A percentile compares a stretch with the other conserved stretches of the same genome.
Evolutionary conservation across 1,140 invertebrate species (phyloP).

Genomic region (Lordiphosa mommai): DNA sequence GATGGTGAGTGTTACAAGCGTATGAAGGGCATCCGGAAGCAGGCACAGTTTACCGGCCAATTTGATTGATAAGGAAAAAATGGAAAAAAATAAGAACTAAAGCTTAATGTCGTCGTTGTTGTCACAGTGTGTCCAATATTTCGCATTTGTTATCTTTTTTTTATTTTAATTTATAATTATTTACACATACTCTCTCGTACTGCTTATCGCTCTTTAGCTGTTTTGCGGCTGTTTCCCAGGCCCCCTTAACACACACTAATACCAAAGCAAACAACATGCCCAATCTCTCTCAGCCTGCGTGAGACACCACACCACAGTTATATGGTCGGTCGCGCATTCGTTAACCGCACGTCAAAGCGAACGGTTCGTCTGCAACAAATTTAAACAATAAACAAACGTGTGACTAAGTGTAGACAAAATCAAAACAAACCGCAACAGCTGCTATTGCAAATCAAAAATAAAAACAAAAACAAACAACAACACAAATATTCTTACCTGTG

Average conservation of each 20-base stretch:
- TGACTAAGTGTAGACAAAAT: slow-evolving; percentile 15
- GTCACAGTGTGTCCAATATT: slow-evolving; percentile 14
- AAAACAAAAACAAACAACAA: slow-evolving; percentile 1
- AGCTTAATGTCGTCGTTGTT: slow-evolving; percentile 1
- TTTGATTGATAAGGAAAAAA: slow-evolving; percentile 21
- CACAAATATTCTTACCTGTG: slow-evolving; percentile 25
- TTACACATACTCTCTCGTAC: slow-evolving; percentile 16
- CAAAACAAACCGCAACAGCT: slow-evolving; percentile 25
- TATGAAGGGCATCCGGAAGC: slow-evolving; percentile 56
- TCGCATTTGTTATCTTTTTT: slow-evolving; percentile 13
- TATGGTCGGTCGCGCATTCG: slow-evolving; percentile 27
- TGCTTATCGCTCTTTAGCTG: slow-evolving; percentile 32
- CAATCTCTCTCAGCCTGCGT: slow-evolving; percentile 3
- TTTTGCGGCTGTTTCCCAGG: slow-evolving; percentile 3
- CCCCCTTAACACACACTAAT: slow-evolving; percentile 11
- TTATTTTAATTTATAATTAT: slow-evolving; percentile 3
- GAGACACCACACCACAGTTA: slow-evolving; percentile 1
- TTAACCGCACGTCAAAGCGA: slow-evolving; percentile 29
- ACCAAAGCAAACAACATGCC: background rate
- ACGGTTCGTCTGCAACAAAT: slow-evolving; percentile 32
- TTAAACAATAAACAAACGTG: slow-evolving; percentile 24
- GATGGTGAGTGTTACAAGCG: slow-evolving; percentile 20
- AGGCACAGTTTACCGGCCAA: background rate
- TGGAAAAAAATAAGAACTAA: slow-evolving; percentile 1
- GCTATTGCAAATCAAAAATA: background rate